Evolutionary conservation across 1,140 invertebrate species (phyloP).

Genomic region (Neodiprion fabricii): DNA sequence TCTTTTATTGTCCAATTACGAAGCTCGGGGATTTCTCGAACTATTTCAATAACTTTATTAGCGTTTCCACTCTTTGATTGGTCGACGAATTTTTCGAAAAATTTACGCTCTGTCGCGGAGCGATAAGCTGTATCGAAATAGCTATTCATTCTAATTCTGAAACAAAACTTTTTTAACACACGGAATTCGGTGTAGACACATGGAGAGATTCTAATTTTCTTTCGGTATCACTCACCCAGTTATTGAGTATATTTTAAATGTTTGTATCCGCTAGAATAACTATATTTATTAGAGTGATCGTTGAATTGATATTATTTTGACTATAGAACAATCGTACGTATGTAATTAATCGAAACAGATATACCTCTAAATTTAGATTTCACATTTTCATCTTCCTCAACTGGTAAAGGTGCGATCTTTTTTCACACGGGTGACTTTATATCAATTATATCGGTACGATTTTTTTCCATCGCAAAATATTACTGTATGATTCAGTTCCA

Average conservation of each 20-base stretch:
- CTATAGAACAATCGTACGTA: too few species aligned
- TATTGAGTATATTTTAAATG: neutral
- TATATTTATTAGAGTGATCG: neutral
- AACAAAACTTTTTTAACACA: neutral
- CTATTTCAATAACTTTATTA: conserved; percentile 44
- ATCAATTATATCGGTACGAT: too few species aligned
- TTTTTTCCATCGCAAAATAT: too few species aligned
- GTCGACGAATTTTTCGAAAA: neutral
- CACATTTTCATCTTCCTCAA: neutral
- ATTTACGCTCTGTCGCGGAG: neutral
- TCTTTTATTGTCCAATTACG: conserved; percentile 31
- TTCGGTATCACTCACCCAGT: neutral
- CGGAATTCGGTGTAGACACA: neutral
- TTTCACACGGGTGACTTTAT: neutral
- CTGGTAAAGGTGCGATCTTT: neutral
- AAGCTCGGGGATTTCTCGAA: conserved; percentile 38
- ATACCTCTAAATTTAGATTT: neutral
- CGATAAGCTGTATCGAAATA: neutral
- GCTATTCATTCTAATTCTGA: neutral
- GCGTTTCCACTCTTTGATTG: conserved; percentile 34
- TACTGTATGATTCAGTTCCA: too few species aligned
- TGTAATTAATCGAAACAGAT: neutral
- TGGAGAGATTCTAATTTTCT: neutral
- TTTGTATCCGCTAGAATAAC: neutral
- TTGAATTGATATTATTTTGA: neutral